A percentile compares a stretch with the other conserved stretches of the same genome.
phyloP scores from a whole-genome alignment of 1,140 invertebrate genomes.

The Aphis craccivora region DNA sequence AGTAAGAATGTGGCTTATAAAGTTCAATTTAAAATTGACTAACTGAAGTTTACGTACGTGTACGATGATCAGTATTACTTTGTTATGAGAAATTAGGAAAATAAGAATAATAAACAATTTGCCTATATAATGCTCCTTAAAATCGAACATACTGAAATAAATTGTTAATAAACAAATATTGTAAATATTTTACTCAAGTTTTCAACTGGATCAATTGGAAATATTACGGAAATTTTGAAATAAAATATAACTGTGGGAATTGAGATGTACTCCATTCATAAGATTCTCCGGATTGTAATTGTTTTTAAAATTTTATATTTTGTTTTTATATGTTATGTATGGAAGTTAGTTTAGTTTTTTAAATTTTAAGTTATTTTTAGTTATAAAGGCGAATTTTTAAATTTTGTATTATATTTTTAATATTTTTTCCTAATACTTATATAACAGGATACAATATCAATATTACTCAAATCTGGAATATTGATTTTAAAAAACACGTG shows the following conservation, averaged over 20 bases:
- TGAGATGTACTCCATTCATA: background rate
- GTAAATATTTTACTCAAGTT: too few relatives aligned
- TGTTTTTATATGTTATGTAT: background rate
- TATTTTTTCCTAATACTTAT: background rate
- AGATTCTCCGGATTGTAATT: background rate
- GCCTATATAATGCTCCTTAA: background rate
- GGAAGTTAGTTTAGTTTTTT: background rate
- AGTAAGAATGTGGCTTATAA: conserved; percentile 57
- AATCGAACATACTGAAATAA: background rate
- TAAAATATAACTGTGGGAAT: background rate
- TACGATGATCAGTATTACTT: background rate
- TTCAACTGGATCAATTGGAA: too few relatives aligned
- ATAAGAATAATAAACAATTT: background rate
- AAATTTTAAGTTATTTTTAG: background rate
- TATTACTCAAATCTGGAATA: background rate
- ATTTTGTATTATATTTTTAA: background rate
- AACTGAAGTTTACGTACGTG: background rate
- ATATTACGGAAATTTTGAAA: background rate
- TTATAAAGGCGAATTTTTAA: background rate
- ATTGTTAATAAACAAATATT: too few relatives aligned
- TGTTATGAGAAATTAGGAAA: background rate
- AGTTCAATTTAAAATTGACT: background rate
- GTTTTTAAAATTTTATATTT: background rate
- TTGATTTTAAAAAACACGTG: background rate
- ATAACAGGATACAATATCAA: background rate